phyloP scores from a whole-genome alignment of 2,113 vertebrate species.

The Malurus alboscapulatus region DNA sequence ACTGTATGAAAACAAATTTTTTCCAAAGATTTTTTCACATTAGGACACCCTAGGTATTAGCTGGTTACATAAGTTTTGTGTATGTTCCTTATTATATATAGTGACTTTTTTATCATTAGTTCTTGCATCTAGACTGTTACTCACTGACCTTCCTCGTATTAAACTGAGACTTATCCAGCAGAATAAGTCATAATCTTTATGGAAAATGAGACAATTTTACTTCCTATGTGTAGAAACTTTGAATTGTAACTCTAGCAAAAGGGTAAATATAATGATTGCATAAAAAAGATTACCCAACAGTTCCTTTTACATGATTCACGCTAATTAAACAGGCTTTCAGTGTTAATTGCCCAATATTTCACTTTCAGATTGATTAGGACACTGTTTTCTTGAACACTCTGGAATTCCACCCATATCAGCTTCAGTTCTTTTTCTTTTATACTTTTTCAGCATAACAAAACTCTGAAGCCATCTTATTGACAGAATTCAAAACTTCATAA shows the following conservation, averaged over 20 bases:
- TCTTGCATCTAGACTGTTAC: neutral
- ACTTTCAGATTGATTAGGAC: neutral
- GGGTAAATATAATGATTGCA: neutral
- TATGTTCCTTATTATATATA: neutral
- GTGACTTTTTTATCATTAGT: neutral
- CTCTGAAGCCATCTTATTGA: neutral
- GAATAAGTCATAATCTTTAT: neutral
- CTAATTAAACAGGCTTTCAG: slow-evolving; percentile 2
- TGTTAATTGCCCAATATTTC: slow-evolving; percentile 33
- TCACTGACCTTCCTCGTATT: neutral
- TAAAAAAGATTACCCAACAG: neutral
- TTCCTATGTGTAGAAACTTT: neutral
- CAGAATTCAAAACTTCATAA: neutral
- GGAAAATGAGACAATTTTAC: neutral
- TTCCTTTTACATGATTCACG: neutral
- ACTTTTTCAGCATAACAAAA: neutral
- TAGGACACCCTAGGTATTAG: neutral
- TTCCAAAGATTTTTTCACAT: neutral
- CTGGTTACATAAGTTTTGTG: neutral
- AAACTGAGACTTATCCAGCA: neutral
- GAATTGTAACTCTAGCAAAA: neutral
- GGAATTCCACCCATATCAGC: neutral
- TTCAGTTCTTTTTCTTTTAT: neutral
- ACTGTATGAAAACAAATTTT: neutral
- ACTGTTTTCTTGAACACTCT: neutral